phyloP scores from a whole-genome alignment of 2,888 invertebrate genomes.

The Drosophila rubida region DNA sequence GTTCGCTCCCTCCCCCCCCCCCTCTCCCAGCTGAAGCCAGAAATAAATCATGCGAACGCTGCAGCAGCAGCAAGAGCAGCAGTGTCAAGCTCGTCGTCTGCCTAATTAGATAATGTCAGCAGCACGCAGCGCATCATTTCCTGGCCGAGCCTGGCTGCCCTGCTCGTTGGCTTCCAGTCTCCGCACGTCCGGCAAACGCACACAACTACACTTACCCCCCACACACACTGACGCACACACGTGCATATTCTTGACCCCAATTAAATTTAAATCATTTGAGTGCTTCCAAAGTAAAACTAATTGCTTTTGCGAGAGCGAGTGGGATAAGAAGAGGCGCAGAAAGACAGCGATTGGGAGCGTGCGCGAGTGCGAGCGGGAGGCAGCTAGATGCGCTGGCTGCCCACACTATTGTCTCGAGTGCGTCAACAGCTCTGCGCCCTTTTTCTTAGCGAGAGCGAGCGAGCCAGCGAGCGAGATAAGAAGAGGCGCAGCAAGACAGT shows the following conservation, averaged over 20 bases:
- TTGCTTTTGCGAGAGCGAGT: constrained; percentile 58
- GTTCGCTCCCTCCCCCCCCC: background rate
- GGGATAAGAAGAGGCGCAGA: no score
- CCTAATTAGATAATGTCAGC: constrained; percentile 81
- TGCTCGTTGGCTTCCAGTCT: constrained; percentile 14
- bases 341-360: no score
- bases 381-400: background rate
- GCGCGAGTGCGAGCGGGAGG: no score
- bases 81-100: constrained; percentile 35
- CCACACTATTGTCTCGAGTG: constrained; percentile 40
- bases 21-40: background rate
- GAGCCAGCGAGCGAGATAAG: background rate
- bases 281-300: constrained; percentile 75
- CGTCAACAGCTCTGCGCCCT: constrained; percentile 12
- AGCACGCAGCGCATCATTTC: constrained; percentile 63
- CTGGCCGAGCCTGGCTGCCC: constrained; percentile 13
- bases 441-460: no score
- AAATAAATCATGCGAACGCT: constrained; percentile 65
- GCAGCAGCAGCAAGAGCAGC: background rate
- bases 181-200: constrained; percentile 24
- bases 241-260: constrained; percentile 69
- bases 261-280: constrained; percentile 81
- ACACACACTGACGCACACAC: background rate
- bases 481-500: no score
- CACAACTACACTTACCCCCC: background rate